Evolutionary conservation across 1,140 invertebrate species (phyloP).

Genomic region (Leptopilina clavipes): DNA sequence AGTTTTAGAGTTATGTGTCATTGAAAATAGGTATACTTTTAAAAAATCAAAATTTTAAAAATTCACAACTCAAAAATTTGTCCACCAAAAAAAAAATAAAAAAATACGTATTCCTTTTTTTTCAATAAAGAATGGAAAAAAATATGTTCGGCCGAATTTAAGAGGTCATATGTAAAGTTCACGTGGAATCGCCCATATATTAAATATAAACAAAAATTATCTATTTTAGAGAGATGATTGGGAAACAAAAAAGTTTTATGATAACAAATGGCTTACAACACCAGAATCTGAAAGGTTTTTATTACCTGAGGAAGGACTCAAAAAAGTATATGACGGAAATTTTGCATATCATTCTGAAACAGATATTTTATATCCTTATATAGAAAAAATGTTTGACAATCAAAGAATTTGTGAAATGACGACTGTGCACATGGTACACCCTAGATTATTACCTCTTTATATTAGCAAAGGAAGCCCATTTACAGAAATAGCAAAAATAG

Average conservation of each 20-base stretch:
- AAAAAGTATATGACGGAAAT: conserved; percentile 45
- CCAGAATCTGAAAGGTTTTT: conserved; percentile 47
- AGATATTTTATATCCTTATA: conserved; percentile 49
- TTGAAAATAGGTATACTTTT: no score
- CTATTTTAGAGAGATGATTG: conserved; percentile 43
- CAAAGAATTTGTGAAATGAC: conserved; percentile 53
- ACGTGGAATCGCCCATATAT: no score
- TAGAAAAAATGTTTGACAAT: conserved; percentile 50
- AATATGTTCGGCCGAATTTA: no score
- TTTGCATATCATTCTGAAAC: conserved; percentile 54
- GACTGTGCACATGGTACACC: conserved; percentile 47
- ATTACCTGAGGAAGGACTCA: conserved; percentile 38
- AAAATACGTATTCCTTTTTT: no score
- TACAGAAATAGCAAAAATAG: conserved; percentile 48
- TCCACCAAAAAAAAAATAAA: no score
- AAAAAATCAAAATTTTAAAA: no score
- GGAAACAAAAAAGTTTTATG: conserved; percentile 41
- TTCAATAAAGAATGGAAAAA: no score
- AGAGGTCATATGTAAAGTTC: no score
- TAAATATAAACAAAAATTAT: neutral
- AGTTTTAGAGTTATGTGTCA: no score
- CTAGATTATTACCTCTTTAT: conserved; percentile 41
- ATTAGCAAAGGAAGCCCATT: conserved; percentile 50
- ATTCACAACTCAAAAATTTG: no score
- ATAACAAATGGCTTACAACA: conserved; percentile 41